Evolutionary conservation across 2,888 invertebrate species (phyloP), one percentile per base, ranked within the genome.

Genomic region (Agrilus biguttatus): DNA sequence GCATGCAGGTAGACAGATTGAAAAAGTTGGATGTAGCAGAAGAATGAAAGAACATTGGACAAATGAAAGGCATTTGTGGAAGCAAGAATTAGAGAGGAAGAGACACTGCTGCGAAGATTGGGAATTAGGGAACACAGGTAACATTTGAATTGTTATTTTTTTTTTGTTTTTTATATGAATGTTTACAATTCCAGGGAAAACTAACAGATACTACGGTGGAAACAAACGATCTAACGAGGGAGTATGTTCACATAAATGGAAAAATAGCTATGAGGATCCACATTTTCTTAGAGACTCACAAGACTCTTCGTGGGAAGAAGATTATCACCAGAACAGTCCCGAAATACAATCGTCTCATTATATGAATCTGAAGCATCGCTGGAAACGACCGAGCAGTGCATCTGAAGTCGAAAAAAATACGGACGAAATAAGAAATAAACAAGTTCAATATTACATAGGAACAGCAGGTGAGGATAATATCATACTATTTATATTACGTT

Each of bases 291-390:
- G 65, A 28, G 65, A 65, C 28, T 62, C 65, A 2, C 65, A 66
- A 46, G 68, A 77, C 51, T 67, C 67, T 37, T 69, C 78, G 12
- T 77, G 81, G 70, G 80, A 78, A 52, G 70, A 65, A 45, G 75
- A 77, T 45, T 76, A 77, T 47, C 52, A 28, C 28, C 28, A 10
- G 10, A 28, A 28, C 4, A 28, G 28, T 28, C 10, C 28, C 28
- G 62, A 63, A 41, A 40, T 52, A 2, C 55, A 55, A 37, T 57
- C 63, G 3, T 53, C 60, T 2, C 62, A 63, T 46, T 68, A 66
- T 52, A 42, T 61, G 21, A 51, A 58, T 10, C 52, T 57, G 7
- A 60, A 61, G 42, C 55, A 62, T 42, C 61, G 57, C 33, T 74
- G 73, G 74, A 73, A 73, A 52, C 62, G 75, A 37, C 75, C 75